Percentiles rank a stretch among this genome's conserved stretches.
These are phyloP conservation scores for Pseudochirops corinnae DNA, from an alignment of 2,797 vertebrate species.

Conservation along the genomic window DNA sequence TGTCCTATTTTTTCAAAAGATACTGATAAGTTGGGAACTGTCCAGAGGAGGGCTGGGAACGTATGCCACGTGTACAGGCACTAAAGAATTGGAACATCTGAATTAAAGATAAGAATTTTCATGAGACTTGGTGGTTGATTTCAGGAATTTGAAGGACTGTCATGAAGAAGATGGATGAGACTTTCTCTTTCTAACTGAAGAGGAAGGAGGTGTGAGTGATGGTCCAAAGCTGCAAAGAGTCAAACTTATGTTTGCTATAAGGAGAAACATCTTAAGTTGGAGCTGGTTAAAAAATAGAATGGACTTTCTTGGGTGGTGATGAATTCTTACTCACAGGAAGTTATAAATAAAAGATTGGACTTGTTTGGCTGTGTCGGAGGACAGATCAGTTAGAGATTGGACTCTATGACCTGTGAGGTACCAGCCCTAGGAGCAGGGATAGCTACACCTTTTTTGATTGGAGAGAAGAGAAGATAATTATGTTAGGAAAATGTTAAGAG, in stretches of 20 bases:
- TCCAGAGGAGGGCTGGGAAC: not conserved
- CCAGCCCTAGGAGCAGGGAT: not conserved
- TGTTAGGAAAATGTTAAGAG: not conserved
- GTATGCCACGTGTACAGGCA: not conserved
- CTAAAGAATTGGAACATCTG: not conserved
- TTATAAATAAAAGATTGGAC: not conserved
- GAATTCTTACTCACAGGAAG: not conserved
- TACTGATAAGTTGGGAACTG: not conserved
- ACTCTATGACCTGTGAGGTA: not conserved
- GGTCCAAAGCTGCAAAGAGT: not conserved
- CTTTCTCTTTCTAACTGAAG: not conserved
- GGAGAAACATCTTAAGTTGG: not conserved
- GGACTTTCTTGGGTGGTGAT: not conserved
- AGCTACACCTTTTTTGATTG: not conserved
- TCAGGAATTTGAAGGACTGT: not conserved
- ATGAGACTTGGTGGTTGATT: not conserved
- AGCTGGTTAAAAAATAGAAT: not conserved
- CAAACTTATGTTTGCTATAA: not conserved
- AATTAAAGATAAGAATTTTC: not conserved
- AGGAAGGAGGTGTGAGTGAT: not conserved
- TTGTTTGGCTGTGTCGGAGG: not conserved
- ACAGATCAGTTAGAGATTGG: not conserved
- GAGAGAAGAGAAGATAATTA: not conserved
- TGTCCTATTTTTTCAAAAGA: not conserved
- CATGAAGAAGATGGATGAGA: not conserved